Base-by-base conservation (phyloP, 1,140 invertebrate genomes). In the Atopsyche davidsoni region DNA sequence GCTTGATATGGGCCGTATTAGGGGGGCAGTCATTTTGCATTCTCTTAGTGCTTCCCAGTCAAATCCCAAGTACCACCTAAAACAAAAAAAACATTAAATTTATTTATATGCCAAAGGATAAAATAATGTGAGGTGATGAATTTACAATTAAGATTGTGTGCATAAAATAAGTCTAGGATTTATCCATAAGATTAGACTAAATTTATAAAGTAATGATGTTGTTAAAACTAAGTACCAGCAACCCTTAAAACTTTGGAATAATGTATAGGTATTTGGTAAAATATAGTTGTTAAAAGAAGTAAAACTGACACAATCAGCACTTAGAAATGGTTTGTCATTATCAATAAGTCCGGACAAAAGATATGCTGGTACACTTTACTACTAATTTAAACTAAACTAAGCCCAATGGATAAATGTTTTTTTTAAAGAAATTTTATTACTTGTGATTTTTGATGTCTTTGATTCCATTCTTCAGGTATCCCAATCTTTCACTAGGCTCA, bases 401-500 rank as follows among this genome's bases (percentile, higher is more conserved):
- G 7, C n/a, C 25, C 7, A 28, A 7, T 28, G n/a, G 7, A 28
- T 28, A 44, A 38, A 21, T 39, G 7, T 17, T 17, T 21, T 22
- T 49, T 59, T 51, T 63, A 62, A 52, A 58, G 10, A 51, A 53
- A 18, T 38, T 60, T n/a, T 64, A 68, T 62, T 69, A 98, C 82
- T 89, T 87, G 69, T 98, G 92, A 64, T 87, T 87, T 61, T 91
- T 85, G 42, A 99, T 92, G 64, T 98, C 95, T 46, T 84, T 78
- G 16, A 97, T 87, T 1, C 94, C 94, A 49, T 86, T 86, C 61
- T 86, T 80, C 57, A 94, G 87, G 64, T 92, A 96, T 0, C 96
- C 96, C 9, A 99, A 73, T 44, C 96, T 71, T 68, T 99, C 96
- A 2, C 87, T 85, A 0, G 95, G 91, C 53, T 86, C 82, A 43